Base-by-base conservation (phyloP, 2,888 invertebrate genomes). In the Ethmia dodecea region DNA sequence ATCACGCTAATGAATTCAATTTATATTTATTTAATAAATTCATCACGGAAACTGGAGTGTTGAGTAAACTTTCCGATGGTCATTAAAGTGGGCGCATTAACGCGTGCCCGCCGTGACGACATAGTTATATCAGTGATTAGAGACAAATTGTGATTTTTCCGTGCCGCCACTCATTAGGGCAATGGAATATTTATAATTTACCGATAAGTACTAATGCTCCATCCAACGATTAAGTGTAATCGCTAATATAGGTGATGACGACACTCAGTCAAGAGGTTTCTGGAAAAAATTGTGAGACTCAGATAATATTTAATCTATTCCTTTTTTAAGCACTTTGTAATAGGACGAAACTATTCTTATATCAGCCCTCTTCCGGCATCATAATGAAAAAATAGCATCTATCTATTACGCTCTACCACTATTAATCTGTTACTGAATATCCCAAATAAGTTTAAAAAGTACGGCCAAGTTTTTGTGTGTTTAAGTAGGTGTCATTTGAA, bases 91-190 rank as follows among this genome's bases (percentile, higher is more conserved):
- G 35, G 14, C 13, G 15, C 15, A 25, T 32, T 22, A 32, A 14
- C 31, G 26, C 32, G 32, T 32, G 24, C 31, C 13, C 9, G 13
- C n/a, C 10, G 13, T 25, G 35, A 25, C 37, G 15, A 13, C 25
- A 35, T 11, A 28, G 9, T 12, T 26, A 26, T 43, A 36, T 36
- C 27, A 35, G 35, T 40, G 31, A 59, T 60, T 58, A 55, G 32
- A 37, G 35, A 55, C 57, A 55, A 65, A 67, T 69, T 60, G 58
- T 44, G 52, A 75, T 68, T 73, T 73, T 79, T 78, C 75, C 74
- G 52, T 52, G n/a, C 49, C 40, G 37, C 41, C 38, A 26, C 42
- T 47, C 49, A 57, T 55, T 54, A 52, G 42, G 43, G 18, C 40
- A 52, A 49, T 52, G 68, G 66, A 67, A 67, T 61, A 53, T 68